A percentile compares a stretch with the other conserved stretches of the same genome.
These are phyloP conservation scores for Nephrotoma flavescens DNA, from an alignment of 2,888 invertebrate genomes.

Conservation along the genomic window DNA sequence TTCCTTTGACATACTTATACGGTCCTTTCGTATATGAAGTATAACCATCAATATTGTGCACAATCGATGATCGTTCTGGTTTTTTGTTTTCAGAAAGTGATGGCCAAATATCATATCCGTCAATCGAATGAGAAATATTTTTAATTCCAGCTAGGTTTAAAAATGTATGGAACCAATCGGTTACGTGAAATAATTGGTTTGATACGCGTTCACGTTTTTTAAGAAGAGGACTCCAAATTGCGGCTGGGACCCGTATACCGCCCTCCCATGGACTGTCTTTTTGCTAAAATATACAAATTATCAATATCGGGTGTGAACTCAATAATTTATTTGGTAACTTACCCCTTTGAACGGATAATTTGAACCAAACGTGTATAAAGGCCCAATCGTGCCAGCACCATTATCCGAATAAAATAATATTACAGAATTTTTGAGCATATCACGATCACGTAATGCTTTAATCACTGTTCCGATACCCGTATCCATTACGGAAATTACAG, in stretches of 20 bases:
- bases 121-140: constrained; percentile 30
- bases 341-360: constrained; percentile 71
- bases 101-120: constrained; percentile 56
- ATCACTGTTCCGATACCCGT: constrained; percentile 68
- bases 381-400: constrained; percentile 62
- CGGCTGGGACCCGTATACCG: constrained; percentile 58
- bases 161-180: constrained; percentile 73
- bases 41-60: constrained; percentile 55
- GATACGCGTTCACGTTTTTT: constrained; percentile 38
- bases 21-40: constrained; percentile 18
- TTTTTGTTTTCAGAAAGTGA: constrained; percentile 35
- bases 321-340: constrained; percentile 18
- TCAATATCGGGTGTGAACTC: neutral
- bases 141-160: constrained; percentile 22
- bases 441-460: constrained; percentile 44
- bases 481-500: constrained; percentile 74
- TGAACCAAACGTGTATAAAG: constrained; percentile 56
- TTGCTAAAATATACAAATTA: constrained; percentile 30
- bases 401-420: constrained; percentile 81
- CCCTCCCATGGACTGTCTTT: constrained; percentile 80
- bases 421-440: constrained; percentile 66
- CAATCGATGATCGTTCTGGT: constrained; percentile 40
- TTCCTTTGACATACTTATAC: constrained; percentile 27
- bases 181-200: constrained; percentile 55
- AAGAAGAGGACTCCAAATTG: constrained; percentile 57